A percentile compares a stretch with the other conserved stretches of the same genome.
Conservation (phyloP, 2,888 invertebrate genomes). For the Scaptodrosophila latifasciaeformis region DNA sequence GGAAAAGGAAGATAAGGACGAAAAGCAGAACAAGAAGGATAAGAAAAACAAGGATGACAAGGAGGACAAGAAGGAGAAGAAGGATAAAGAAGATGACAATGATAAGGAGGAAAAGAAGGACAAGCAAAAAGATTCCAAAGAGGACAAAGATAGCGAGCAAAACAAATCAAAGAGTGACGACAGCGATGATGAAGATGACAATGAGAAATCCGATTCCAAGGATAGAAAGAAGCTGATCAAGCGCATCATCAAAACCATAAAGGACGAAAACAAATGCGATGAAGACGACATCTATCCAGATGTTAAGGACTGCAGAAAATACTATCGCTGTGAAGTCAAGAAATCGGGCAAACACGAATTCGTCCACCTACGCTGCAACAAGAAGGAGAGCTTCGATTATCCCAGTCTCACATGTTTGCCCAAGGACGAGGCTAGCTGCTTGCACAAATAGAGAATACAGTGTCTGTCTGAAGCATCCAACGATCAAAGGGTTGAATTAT, state of each 20-base stretch:
- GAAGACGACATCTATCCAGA: conserved; percentile 62
- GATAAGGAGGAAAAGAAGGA: not conserved
- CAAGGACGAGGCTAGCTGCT: conserved; percentile 47
- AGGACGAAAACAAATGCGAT: conserved; percentile 50
- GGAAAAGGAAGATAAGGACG: conserved; percentile 17
- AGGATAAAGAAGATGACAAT: not conserved
- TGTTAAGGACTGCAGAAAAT: conserved; percentile 59
- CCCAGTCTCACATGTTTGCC: conserved; percentile 40
- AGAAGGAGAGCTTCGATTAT: conserved; percentile 59
- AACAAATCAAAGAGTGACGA: conserved; percentile 31
- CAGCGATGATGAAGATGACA: conserved; percentile 27
- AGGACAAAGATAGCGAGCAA: conserved; percentile 26
- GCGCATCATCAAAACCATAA: conserved; percentile 53
- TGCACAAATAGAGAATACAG: conserved; percentile 35
- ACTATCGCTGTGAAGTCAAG: conserved; percentile 61
- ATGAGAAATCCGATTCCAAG: conserved; percentile 31
- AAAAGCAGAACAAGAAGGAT: conserved; percentile 30
- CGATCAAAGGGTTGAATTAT: conserved; percentile 1
- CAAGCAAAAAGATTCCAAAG: conserved; percentile 25
- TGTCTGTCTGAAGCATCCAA: too few species aligned
- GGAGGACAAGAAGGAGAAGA: conserved; percentile 3
- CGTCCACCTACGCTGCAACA: conserved; percentile 56
- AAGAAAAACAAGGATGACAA: conserved; percentile 27
- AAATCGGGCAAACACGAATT: conserved; percentile 53
- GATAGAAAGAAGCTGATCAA: conserved; percentile 53